Evolutionary conservation across 2,888 invertebrate genomes (phyloP).

Genomic region (Ormia ochracea): DNA sequence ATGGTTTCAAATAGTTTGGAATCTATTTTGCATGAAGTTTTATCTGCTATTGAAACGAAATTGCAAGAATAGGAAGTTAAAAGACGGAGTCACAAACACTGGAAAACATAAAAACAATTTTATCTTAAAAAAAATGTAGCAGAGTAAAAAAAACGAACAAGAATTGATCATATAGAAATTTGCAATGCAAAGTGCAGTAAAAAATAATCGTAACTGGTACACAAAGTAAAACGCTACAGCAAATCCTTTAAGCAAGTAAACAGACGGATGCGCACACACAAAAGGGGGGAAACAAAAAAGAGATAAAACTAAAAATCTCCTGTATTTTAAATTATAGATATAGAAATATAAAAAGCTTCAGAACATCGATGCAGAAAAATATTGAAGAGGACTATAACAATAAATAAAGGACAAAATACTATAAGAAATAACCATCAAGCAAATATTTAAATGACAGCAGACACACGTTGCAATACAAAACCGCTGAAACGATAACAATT

Average conservation of each 20-base stretch:
- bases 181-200: slow-evolving; percentile 49
- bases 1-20: not conserved
- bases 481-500: slow-evolving; percentile 36
- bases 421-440: slow-evolving; percentile 31
- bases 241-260: not conserved
- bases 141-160: slow-evolving; percentile 26
- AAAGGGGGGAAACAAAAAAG: not conserved
- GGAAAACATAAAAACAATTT: too few relatives aligned
- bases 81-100: too few relatives aligned
- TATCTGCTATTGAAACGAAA: slow-evolving; percentile 14
- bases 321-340: slow-evolving; percentile 43
- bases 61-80: not conserved
- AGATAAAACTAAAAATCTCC: slow-evolving; percentile 26
- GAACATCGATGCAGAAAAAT: not conserved
- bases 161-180: slow-evolving; percentile 53
- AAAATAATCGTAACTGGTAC: slow-evolving; percentile 4
- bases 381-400: slow-evolving; percentile 12
- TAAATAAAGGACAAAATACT: not conserved
- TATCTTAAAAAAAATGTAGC: slow-evolving; percentile 44
- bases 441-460: slow-evolving; percentile 59
- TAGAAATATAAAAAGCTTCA: slow-evolving; percentile 22
- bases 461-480: slow-evolving; percentile 60
- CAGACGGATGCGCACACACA: not conserved
- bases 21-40: slow-evolving; percentile 8
- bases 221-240: not conserved